Evolutionary conservation across 2,888 invertebrate species (phyloP), one percentile per base, ranked within the genome.

Genomic region (Acrocyrtus sp.): DNA sequence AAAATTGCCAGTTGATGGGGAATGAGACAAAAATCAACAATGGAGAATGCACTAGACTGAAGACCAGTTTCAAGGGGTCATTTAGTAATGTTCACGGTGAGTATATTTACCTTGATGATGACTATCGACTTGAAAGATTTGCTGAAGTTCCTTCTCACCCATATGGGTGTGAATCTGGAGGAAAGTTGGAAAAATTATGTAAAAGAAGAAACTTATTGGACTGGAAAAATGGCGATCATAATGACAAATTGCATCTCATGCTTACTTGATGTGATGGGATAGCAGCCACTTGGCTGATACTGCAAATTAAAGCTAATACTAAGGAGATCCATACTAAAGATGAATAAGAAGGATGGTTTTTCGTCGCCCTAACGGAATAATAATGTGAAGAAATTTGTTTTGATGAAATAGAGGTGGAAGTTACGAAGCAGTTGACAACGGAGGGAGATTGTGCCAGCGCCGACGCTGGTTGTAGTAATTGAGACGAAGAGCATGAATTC

Each of bases 141-240:
- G 89, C 84, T 89, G 88, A 83, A 94, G 86, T 86, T 95, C 94
- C 76, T 92, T 91, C 83, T 89, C 85, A 81, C 92, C 91, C 95
- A 95, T 95, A 84, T 91, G 91, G 86, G 92, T 92, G 88, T 95
- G 95, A 83, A 94, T 89, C 94, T 95, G 90, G 90, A 90, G 84
- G 84, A 84, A 82, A 81, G 82, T 75, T 47, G 26, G 17, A 21
- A 26, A 4, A 21, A 47, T 24, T 17, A 15, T 5, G 4, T 12
- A 48, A 8, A 10, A 22, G 22, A 22, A 21, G n/a, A 22, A 48
- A 24, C 19, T 17, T 27, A 29, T 34, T n/a, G n/a, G n/a, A n/a
- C n/a, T n/a, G n/a, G n/a, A 10, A 53, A 29, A 29, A 17, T 29
- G 29, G 45, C 6, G 17, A 45, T 10, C 17, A 17, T 5, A 17